Base-by-base conservation (phyloP, 2,888 invertebrate genomes). In the Drosophila limbata region DNA sequence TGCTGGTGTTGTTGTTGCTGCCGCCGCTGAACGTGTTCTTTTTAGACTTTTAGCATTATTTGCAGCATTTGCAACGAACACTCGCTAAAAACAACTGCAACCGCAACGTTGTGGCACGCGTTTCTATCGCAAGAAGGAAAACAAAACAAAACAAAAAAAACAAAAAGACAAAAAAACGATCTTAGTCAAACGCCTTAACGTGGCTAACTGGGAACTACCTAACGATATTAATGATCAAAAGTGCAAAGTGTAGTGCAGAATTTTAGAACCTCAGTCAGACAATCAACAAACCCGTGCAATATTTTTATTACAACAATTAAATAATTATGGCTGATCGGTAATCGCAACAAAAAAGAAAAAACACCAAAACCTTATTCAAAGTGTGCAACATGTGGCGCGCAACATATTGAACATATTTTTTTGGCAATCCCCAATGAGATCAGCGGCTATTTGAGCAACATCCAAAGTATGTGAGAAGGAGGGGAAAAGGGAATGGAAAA, bases 101-200 rank as follows among this genome's bases (percentile, higher is more conserved):
- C 91, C 91, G 91, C 90, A 90, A 91, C 86, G 91, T 91, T 90
- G 91, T 91, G 91, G 91, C 91, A 91, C 91, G 91, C 91, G 91
- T 91, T 89, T 84, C 86, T 76, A 89, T 84, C 91, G 91, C 87
- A 69, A 59, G 50, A 62, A 64, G n/a, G 63, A 72, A 65, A 45
- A 57, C 52, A 73, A 60, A 42, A 68, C 66, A 53, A 56, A 63
- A 52, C 57, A 55, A 51, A 40, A 50, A 47, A 13, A 64, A 57
- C 45, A 60, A 59, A 11, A 56, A n/a, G 50, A 25, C 71, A 57
- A 69, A 28, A 28, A 69, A 62, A 64, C 52, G 42, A 69, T 52
- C 57, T 65, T 17, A 35, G 77, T 51, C 53, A 39, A 52, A 57
- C 21, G 47, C 37, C 47, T 45, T 52, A 37, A 39, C 37, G 47